Evolutionary conservation across 2,888 invertebrate species (phyloP).

Genomic region (Sympetrum striolatum): DNA sequence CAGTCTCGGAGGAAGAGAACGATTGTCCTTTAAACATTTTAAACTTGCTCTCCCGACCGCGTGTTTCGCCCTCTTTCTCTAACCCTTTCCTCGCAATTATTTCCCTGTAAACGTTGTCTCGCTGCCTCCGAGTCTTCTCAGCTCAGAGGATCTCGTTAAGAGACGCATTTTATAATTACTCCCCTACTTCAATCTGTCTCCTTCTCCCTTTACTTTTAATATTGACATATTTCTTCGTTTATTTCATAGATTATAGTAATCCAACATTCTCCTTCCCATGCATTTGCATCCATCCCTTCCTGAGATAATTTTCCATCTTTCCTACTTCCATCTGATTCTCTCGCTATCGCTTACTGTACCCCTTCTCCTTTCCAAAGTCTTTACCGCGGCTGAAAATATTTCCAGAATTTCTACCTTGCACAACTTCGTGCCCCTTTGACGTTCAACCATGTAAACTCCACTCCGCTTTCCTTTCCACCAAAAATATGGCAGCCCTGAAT

Average conservation of each 20-base stretch:
- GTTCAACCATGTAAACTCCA: background rate
- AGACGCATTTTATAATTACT: conserved; percentile 28
- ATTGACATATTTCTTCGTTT: background rate
- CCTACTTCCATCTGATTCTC: no score
- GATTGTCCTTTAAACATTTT: no score
- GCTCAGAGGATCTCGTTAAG: conserved; percentile 31
- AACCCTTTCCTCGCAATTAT: conserved; percentile 14
- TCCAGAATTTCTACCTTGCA: background rate
- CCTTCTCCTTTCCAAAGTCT: background rate
- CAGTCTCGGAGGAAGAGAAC: no score
- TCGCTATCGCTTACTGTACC: background rate
- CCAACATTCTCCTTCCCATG: background rate
- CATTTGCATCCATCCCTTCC: background rate
- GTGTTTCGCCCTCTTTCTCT: background rate
- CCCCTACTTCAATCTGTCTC: background rate
- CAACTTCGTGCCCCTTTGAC: background rate
- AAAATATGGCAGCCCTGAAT: background rate
- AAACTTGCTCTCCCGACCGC: background rate
- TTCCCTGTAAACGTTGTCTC: conserved; percentile 20
- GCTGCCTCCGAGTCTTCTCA: conserved; percentile 28
- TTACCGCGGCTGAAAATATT: background rate
- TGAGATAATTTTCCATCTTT: background rate
- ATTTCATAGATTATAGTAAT: background rate
- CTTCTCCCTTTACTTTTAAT: background rate
- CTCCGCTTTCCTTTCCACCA: background rate